Evolutionary conservation across 2,888 invertebrate species (phyloP), one percentile per base, ranked within the genome.

Genomic region (Anarsia innoxiella): DNA sequence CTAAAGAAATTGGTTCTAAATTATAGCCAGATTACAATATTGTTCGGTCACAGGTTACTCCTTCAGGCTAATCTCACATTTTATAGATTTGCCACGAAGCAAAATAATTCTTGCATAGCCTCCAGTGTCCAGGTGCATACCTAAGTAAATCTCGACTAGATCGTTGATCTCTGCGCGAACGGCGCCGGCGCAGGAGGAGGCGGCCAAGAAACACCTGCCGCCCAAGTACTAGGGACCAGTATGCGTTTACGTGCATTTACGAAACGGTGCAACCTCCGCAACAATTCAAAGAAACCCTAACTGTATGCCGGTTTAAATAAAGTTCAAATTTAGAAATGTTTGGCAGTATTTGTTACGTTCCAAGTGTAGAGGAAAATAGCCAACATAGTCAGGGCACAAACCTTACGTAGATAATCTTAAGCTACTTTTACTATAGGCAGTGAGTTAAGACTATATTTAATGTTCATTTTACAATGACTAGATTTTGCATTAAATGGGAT

Each of bases 181-280:
- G n/a, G 52, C 68, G 69, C 74, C 73, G 74, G 71, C 68, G 71
- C 64, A 69, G 74, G 78, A 76, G 83, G 83, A 79, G 82, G 80
- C 55, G 51, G 70, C 53, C 56, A 48, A 66, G 72, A 68, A 75
- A 80, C 83, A 84, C 83, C 83, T 84, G 83, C 83, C 83, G 79
- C 83, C 83, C 83, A 75, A 76, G 82, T 76, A 78, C 79, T 72
- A 54, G 66, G 64, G 60, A 80, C 76, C 73, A 74, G 75, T 71
- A 68, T 66, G n/a, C n/a, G n/a, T 47, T 40, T 45, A 42, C 46
- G 40, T 35, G 41, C 51, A 43, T 38, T 36, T 44, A 42, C 45
- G 31, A 46, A 66, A 61, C 39, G 57, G 23, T 47, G 33, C 45
- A 66, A 60, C 50, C 35, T 40, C 36, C 40, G 3, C 14, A 11